These are phyloP conservation scores for Muscina levida DNA, from an alignment of 2,888 invertebrate genomes.

Conservation along the genomic window DNA sequence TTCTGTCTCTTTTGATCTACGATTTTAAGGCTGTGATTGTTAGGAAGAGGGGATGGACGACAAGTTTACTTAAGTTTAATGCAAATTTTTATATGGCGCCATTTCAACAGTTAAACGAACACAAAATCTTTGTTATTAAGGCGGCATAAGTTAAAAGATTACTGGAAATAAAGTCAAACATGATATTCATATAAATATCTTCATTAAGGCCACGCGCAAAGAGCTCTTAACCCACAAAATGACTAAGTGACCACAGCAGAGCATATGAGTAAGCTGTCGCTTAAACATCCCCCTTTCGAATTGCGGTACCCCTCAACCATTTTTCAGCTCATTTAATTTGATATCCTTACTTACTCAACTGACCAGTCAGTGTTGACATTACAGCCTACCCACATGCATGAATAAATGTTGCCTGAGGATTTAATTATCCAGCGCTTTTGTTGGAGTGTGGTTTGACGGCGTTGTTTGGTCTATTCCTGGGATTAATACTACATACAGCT, in stretches of 20 bases:
- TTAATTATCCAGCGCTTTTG: conserved; percentile 3
- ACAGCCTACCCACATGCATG: not conserved
- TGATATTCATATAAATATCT: conserved; percentile 50
- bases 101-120: not conserved
- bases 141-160: conserved; percentile 37
- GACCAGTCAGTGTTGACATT: conserved; percentile 7
- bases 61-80: not conserved
- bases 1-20: not conserved
- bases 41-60: not conserved
- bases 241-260: conserved; percentile 3
- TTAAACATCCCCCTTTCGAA: not conserved
- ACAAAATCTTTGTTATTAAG: not conserved
- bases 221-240: conserved; percentile 20
- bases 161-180: conserved; percentile 23
- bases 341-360: not conserved
- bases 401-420: conserved; percentile 17
- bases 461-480: conserved; percentile 1
- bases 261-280: conserved; percentile 12
- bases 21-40: no score
- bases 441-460: not conserved
- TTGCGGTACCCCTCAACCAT: no score
- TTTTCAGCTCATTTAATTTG: conserved; percentile 15
- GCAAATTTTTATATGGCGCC: conserved; percentile 45
- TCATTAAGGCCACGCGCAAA: conserved; percentile 56
- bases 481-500: conserved; percentile 19